Evolutionary conservation across 2,113 vertebrate genomes (phyloP).

Genomic region (Odobenus rosmarus): DNA sequence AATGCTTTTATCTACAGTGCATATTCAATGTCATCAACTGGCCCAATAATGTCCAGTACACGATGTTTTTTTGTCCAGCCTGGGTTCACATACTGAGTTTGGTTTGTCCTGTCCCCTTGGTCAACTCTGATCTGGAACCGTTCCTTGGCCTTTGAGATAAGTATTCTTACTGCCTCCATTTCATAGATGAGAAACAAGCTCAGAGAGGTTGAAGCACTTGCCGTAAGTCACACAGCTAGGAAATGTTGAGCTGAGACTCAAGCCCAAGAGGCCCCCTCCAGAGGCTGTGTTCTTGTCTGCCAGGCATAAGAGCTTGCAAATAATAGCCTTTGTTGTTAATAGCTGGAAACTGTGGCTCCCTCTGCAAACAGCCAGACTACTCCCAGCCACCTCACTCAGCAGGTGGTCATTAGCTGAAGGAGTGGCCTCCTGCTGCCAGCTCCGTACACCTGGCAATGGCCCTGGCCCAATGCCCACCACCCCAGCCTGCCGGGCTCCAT

Average conservation of each 20-base stretch:
- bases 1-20: background rate
- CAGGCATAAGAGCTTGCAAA: background rate
- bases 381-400: background rate
- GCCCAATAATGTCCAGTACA: background rate
- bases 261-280: background rate
- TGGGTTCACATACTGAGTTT: background rate
- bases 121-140: background rate
- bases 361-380: background rate
- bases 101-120: background rate
- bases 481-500: background rate
- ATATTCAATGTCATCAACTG: background rate
- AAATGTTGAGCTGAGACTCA: background rate
- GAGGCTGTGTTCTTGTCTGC: background rate
- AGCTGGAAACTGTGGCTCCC: background rate
- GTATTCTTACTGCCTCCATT: background rate
- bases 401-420: background rate
- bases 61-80: background rate
- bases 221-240: background rate
- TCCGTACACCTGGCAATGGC: background rate
- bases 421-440: background rate
- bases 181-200: background rate
- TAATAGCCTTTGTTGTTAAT: background rate
- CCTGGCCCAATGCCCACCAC: background rate
- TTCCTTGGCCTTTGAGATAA: background rate
- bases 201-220: background rate